Conservation (phyloP, 2,888 invertebrate genomes). For the Monoplex corrugatus region DNA sequence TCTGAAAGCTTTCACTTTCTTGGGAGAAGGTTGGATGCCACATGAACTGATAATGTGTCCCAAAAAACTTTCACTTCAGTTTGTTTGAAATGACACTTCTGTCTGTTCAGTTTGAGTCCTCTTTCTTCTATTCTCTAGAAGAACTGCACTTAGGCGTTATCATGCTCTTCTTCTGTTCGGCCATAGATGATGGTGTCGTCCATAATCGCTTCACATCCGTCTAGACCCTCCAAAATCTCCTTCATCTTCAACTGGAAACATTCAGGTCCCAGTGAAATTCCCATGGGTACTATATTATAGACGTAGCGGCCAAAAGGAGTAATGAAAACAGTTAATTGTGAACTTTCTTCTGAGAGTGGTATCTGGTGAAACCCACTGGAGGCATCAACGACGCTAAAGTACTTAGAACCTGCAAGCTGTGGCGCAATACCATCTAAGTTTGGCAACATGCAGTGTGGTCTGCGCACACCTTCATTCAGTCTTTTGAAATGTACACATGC, state of each 20-base stretch:
- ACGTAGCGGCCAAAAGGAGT: constrained; percentile 33
- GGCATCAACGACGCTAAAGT: neutral
- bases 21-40: too few relatives aligned
- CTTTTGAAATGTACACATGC: neutral
- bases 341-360: neutral
- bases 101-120: constrained; percentile 21
- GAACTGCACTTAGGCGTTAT: neutral
- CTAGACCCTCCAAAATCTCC: constrained; percentile 1
- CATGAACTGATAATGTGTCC: constrained; percentile 36
- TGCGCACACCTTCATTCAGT: too few relatives aligned
- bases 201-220: constrained; percentile 46
- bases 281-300: neutral
- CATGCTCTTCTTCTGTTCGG: constrained; percentile 36
- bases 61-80: constrained; percentile 37
- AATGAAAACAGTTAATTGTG: constrained; percentile 47
- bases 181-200: constrained; percentile 53
- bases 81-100: constrained; percentile 5
- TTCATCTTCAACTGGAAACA: constrained; percentile 23
- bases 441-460: neutral
- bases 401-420: neutral
- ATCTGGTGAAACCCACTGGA: neutral
- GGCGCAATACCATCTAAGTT: neutral
- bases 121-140: neutral
- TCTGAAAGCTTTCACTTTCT: too few relatives aligned
- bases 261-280: neutral